Evolutionary conservation across 2,797 vertebrate genomes (phyloP).

Genomic region (Gymnothorax reevesii): DNA sequence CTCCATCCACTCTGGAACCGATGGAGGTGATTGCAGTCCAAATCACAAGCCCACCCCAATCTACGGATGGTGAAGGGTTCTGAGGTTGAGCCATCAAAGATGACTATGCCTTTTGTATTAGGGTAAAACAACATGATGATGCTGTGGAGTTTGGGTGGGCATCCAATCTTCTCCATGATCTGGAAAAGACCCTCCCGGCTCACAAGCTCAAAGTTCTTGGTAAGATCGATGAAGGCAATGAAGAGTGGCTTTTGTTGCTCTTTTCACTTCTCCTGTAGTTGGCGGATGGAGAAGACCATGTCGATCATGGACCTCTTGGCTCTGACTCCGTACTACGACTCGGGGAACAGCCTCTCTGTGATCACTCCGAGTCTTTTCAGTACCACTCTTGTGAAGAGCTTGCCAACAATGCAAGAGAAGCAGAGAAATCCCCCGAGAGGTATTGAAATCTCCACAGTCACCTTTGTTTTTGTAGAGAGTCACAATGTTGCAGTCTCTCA

Average conservation of each 20-base stretch:
- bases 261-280: conserved; percentile 9
- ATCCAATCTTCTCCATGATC: background rate
- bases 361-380: background rate
- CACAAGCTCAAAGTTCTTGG: conserved; percentile 14
- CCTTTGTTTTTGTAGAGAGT: conserved; percentile 21
- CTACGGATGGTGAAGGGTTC: too few species aligned
- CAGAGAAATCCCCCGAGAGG: conserved; percentile 8
- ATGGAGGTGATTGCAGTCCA: too few species aligned
- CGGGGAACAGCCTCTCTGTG: too few species aligned
- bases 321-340: background rate
- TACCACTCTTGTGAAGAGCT: background rate
- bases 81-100: too few species aligned
- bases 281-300: conserved; percentile 6
- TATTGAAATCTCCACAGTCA: conserved; percentile 4
- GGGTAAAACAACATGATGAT: conserved; percentile 14
- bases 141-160: background rate
- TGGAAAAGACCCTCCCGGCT: background rate
- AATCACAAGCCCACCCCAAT: too few species aligned
- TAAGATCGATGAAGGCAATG: conserved; percentile 13
- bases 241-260: conserved; percentile 4
- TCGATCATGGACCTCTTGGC: background rate
- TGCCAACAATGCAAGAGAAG: background rate
- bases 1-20: too few species aligned
- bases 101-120: background rate
- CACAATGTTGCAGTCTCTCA: background rate